These are phyloP conservation scores for Tympanuchus pallidicinctus DNA, from an alignment of 2,113 vertebrate species.

Conservation along the genomic window DNA sequence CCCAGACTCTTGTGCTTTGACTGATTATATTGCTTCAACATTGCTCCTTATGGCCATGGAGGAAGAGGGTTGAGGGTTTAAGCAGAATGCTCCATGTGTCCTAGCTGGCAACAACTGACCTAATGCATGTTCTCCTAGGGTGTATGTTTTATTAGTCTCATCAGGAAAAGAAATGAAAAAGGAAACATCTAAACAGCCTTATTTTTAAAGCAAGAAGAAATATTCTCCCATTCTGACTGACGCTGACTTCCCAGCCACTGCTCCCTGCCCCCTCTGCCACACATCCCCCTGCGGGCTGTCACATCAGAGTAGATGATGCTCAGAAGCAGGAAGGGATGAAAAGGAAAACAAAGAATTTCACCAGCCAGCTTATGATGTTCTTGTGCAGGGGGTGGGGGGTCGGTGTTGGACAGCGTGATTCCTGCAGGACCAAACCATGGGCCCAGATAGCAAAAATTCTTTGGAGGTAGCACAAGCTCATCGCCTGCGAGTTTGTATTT, in stretches of 20 bases:
- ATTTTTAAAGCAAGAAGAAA: background rate
- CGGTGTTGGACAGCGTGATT: fast-evolving
- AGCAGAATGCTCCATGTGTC: background rate
- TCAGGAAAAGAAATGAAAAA: background rate
- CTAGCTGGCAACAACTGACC: background rate
- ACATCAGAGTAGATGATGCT: background rate
- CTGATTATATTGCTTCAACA: background rate
- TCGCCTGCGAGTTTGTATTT: background rate
- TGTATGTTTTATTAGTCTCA: background rate
- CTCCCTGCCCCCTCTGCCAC: background rate
- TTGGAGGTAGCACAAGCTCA: background rate
- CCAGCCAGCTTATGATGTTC: fast-evolving
- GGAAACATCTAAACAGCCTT: background rate
- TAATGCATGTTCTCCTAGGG: fast-evolving
- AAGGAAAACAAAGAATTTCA: conserved; percentile 14
- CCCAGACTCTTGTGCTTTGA: background rate
- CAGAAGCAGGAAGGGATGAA: background rate
- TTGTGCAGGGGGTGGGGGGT: fast-evolving
- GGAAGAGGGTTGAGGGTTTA: background rate
- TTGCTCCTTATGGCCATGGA: background rate
- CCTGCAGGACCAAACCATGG: fast-evolving
- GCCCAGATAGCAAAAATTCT: background rate
- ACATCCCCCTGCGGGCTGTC: background rate
- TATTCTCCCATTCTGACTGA: background rate
- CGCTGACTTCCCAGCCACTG: background rate